phyloP scores from a whole-genome alignment of 1,140 invertebrate genomes.

The Brachionus koreanus region DNA sequence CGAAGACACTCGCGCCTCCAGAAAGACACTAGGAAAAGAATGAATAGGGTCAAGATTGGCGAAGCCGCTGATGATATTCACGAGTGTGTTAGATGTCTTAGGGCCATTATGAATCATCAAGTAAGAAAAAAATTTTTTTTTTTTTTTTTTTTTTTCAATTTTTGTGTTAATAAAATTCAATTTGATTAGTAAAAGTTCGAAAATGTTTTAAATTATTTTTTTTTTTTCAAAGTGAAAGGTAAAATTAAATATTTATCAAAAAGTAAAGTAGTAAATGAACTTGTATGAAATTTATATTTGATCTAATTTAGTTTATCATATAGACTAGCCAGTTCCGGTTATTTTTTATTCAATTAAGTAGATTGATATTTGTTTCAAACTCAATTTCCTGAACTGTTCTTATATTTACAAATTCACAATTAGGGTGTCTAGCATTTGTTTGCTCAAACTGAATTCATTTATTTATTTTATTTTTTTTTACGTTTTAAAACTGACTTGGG shows the following conservation, averaged over 20 bases:
- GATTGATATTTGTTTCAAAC: not conserved
- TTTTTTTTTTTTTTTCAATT: not conserved
- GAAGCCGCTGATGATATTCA: conserved; percentile 97
- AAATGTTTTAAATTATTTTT: too few relatives aligned
- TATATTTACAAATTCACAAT: not conserved
- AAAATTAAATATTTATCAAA: too few relatives aligned
- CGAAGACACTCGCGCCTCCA: conserved; percentile 1
- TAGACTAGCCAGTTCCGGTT: not conserved
- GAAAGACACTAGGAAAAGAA: conserved; percentile 46
- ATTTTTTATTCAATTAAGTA: not conserved
- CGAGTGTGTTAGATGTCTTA: conserved; percentile 95
- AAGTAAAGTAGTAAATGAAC: too few relatives aligned
- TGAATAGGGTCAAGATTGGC: conserved; percentile 81
- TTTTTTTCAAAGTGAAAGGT: too few relatives aligned
- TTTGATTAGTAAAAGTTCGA: not conserved
- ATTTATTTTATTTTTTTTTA: too few relatives aligned
- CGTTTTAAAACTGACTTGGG: too few relatives aligned
- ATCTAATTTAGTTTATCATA: not conserved
- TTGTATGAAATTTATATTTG: not conserved
- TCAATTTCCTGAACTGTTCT: not conserved
- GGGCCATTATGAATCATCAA: conserved; percentile 99
- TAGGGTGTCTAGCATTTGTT: not conserved
- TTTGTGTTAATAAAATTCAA: not conserved
- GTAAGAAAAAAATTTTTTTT: not conserved
- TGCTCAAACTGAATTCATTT: not conserved